These are phyloP conservation scores for Synanthedon formicaeformis DNA, from an alignment of 2,888 invertebrate species.

Conservation along the genomic window DNA sequence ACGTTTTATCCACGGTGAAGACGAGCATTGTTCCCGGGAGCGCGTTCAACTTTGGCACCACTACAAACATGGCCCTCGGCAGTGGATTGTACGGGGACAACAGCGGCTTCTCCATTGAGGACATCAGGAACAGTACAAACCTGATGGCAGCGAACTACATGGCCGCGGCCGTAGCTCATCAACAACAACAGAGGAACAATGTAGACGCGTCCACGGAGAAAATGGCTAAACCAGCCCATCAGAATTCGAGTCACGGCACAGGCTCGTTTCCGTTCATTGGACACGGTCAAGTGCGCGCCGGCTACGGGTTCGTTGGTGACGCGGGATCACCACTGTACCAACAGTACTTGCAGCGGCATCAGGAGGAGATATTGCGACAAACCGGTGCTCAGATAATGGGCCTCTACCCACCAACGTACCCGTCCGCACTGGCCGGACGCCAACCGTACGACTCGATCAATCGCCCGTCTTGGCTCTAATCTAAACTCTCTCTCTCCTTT, in stretches of 20 bases:
- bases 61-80: slow-evolving; percentile 70
- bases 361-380: slow-evolving; percentile 72
- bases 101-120: slow-evolving; percentile 75
- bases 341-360: slow-evolving; percentile 76
- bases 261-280: slow-evolving; percentile 73
- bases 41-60: slow-evolving; percentile 86
- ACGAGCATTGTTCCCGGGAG: slow-evolving; percentile 81
- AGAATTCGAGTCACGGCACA: slow-evolving; percentile 44
- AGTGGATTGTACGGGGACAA: slow-evolving; percentile 74
- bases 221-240: slow-evolving; percentile 59
- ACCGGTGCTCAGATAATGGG: slow-evolving; percentile 74
- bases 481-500: too few relatives aligned
- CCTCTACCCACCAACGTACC: slow-evolving; percentile 76
- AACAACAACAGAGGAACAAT: slow-evolving; percentile 50
- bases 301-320: slow-evolving; percentile 73
- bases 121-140: slow-evolving; percentile 73
- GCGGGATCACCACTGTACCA: slow-evolving; percentile 78
- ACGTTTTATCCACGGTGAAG: slow-evolving; percentile 50
- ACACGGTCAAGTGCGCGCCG: slow-evolving; percentile 69
- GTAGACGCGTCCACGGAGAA: slow-evolving; percentile 44
- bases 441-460: slow-evolving; percentile 80
- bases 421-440: slow-evolving; percentile 72
- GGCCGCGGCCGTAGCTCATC: slow-evolving; percentile 49
- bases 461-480: slow-evolving; percentile 76
- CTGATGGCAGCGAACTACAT: slow-evolving; percentile 69